Conservation (phyloP, 2,797 vertebrate genomes). For the Rhinoraja longicauda region DNA sequence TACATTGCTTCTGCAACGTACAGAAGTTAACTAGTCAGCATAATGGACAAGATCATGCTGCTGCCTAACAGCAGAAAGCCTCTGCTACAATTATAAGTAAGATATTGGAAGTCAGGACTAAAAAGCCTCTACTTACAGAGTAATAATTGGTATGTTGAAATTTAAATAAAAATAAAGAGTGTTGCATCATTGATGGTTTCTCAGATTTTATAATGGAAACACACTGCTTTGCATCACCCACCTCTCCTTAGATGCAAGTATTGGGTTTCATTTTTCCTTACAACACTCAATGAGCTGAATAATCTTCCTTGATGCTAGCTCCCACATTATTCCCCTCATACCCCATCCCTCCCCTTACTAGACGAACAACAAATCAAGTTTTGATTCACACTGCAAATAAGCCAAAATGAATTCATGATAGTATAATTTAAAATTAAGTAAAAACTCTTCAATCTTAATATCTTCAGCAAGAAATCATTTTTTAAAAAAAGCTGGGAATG, state of each 20-base stretch:
- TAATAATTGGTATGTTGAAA: conserved; percentile 11
- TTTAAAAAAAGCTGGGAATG: background rate
- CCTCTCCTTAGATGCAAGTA: background rate
- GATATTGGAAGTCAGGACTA: background rate
- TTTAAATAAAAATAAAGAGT: background rate
- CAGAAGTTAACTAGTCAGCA: background rate
- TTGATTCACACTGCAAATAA: background rate
- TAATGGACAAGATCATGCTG: background rate
- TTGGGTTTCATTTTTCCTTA: background rate
- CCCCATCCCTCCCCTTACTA: no score
- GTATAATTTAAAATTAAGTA: background rate
- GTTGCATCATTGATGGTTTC: background rate
- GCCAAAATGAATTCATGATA: background rate
- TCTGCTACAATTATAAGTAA: background rate
- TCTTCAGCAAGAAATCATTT: conserved; percentile 12
- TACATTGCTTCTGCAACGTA: background rate
- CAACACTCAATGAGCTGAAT: no score
- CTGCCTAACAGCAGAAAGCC: background rate
- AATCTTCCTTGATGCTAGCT: no score
- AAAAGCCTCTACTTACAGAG: background rate
- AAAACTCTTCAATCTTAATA: background rate
- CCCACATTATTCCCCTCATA: no score
- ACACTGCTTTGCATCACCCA: background rate
- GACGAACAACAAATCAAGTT: background rate
- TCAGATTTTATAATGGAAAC: background rate